Base-by-base conservation (phyloP, 2,888 invertebrate species). In the Bruchidius siliquastri region DNA sequence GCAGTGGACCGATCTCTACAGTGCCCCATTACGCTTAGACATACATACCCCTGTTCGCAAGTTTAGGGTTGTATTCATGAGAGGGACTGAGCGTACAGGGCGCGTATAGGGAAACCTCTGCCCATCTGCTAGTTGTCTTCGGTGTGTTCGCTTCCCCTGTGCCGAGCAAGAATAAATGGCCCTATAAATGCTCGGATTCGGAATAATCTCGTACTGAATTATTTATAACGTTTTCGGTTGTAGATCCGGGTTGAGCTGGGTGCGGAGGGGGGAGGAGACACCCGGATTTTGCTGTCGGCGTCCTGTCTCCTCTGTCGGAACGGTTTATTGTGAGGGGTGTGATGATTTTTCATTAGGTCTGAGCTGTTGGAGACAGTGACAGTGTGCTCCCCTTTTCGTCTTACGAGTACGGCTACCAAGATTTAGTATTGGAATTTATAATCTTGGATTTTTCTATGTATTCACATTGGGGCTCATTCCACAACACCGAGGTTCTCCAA, bases 171-270 rank as follows among this genome's bases (percentile, higher is more conserved):
- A 21, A 68, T 68, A 68, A 71, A 22, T 71, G 69, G 71, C 22
- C 71, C 30, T 71, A 32, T 71, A 71, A 71, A 71, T 49, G 71
- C 71, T 21, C 71, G 71, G 71, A 71, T 71, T 71, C 30, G n/a
- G 71, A 22, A 32, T 32, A 71, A 30, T 30, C 22, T 71, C 49
- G 49, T 49, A 32, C 49, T 71, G 71, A 71, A 71, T 71, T 71
- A 71, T 71, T 71, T 71, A 71, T 71, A 32, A 71, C 71, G 21
- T 71, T 32, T 22, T 71, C 68, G 68, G 21, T 8, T 68, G 68
- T 8, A 68, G 22, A 68, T 68, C 21, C 21, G 68, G 21, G 21
- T 22, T 68, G 68, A 21, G 22, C 22, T 21, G 21, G 2, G n/a
- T 2, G 21, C 4, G 67, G 67, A 13, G 10, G 20, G 68, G 22